These are phyloP conservation scores for Caenorhabditis sp. DNA, from an alignment of 2,888 invertebrate species.

Conservation along the genomic window DNA sequence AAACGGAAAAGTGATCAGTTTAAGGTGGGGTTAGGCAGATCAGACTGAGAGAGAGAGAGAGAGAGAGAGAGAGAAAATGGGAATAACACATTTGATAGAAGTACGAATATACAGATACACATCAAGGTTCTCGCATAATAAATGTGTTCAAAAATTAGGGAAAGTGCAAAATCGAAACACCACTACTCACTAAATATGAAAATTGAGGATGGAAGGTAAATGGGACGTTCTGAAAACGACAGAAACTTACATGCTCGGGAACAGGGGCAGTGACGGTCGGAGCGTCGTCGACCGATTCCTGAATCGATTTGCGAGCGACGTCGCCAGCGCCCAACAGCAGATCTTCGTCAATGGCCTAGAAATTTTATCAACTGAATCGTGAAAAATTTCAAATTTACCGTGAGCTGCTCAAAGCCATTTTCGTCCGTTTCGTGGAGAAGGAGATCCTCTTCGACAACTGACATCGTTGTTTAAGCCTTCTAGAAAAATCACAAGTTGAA, in stretches of 20 bases:
- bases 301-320: conserved; percentile 7
- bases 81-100: conserved; percentile 26
- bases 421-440: conserved; percentile 24
- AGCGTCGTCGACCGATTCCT: conserved; percentile 17
- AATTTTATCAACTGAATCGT: not conserved
- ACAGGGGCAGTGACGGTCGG: conserved; percentile 2
- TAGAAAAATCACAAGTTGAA: not conserved
- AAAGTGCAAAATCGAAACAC: not conserved
- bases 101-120: conserved; percentile 20
- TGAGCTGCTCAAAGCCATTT: conserved; percentile 14
- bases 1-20: conserved; percentile 13
- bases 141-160: not conserved
- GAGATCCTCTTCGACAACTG: conserved; percentile 46
- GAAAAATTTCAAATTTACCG: conserved; percentile 3
- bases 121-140: conserved; percentile 11
- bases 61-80: not conserved
- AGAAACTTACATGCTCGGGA: conserved; percentile 44
- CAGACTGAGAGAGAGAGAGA: conserved; percentile 8
- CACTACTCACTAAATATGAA: not conserved
- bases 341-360: conserved; percentile 47
- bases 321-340: conserved; percentile 41
- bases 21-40: conserved; percentile 35
- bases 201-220: not conserved
- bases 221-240: conserved; percentile 6
- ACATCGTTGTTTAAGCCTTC: conserved; percentile 16